These are phyloP conservation scores for Hydra vulgaris DNA, from an alignment of 30 jellyfish, hydroid and myxozoan species.

Conservation along the genomic window DNA sequence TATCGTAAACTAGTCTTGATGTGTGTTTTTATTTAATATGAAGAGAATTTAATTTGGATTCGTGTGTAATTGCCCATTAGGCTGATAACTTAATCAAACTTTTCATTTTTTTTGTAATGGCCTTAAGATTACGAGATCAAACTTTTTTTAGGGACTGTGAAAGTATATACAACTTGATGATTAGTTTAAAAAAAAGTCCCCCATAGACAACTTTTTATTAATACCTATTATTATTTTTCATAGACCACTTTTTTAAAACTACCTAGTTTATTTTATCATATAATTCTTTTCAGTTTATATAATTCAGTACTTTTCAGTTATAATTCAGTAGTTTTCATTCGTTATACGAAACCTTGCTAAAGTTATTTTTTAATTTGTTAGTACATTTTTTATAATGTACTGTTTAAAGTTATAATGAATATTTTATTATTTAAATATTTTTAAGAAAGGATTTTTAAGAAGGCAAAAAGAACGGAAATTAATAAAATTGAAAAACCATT, in stretches of 20 bases:
- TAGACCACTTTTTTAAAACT: background rate
- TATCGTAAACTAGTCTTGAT: too few relatives aligned
- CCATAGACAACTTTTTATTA: too few relatives aligned
- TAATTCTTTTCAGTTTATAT: too few relatives aligned
- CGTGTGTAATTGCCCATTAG: background rate
- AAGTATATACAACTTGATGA: too few relatives aligned
- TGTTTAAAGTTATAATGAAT: too few relatives aligned
- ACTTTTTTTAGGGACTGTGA: background rate
- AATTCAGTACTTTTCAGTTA: background rate
- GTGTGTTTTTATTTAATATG: too few relatives aligned
- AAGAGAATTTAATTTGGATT: too few relatives aligned
- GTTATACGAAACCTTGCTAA: background rate
- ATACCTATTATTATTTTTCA: background rate
- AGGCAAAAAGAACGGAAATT: background rate
- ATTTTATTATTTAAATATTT: too few relatives aligned
- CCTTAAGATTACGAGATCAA: background rate
- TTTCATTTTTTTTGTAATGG: background rate
- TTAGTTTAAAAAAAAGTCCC: too few relatives aligned
- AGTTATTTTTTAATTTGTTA: too few relatives aligned
- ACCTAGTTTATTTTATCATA: background rate
- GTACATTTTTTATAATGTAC: too few relatives aligned
- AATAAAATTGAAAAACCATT: background rate
- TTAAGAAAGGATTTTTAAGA: background rate
- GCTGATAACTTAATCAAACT: background rate
- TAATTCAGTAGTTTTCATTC: background rate